Conservation (phyloP, 1,140 invertebrate genomes). For the Magallana gigas region DNA sequence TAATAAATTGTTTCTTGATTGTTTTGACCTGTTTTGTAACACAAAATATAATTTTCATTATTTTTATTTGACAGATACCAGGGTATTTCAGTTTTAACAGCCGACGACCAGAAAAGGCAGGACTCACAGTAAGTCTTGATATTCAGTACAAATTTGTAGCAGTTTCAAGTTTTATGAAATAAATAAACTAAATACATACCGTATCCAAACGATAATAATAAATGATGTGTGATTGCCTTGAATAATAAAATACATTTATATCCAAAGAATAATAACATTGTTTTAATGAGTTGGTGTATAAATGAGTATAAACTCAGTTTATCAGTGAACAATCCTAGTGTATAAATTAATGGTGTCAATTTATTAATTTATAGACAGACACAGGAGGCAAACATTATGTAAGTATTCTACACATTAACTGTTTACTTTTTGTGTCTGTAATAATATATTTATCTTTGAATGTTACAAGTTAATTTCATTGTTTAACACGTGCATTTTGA, state of each 20-base stretch:
- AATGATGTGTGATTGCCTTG: too few species aligned
- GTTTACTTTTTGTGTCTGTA: too few species aligned
- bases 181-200: too few species aligned
- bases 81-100: constrained; percentile 83
- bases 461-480: neutral
- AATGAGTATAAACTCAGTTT: neutral
- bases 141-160: too few species aligned
- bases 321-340: neutral
- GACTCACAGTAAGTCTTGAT: neutral
- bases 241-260: too few species aligned
- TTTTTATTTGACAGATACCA: constrained; percentile 75
- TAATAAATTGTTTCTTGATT: too few species aligned
- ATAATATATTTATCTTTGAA: neutral
- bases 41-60: neutral
- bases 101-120: neutral
- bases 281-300: too few species aligned
- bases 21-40: too few species aligned
- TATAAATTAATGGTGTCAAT: neutral
- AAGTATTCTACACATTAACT: neutral
- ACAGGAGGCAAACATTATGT: neutral
- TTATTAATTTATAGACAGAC: neutral
- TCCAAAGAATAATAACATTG: too few species aligned
- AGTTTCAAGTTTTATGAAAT: neutral
- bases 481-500: neutral
- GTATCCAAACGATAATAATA: too few species aligned